Percentiles rank a stretch among this genome's conserved stretches.
Conservation (phyloP, 2,888 invertebrate genomes). For the Acanthosepion esculentum region DNA sequence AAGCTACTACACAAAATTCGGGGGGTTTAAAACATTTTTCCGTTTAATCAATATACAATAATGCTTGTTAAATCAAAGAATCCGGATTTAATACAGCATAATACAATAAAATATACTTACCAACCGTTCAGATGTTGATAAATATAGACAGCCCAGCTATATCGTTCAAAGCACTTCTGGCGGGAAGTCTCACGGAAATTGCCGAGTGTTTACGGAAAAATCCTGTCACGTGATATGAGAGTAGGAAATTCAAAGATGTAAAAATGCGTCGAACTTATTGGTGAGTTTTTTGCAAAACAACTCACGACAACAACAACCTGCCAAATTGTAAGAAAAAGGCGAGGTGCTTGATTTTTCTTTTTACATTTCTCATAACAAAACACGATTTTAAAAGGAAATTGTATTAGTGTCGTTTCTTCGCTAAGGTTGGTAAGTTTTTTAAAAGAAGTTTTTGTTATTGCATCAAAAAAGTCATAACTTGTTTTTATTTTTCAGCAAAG, state of each 20-base stretch:
- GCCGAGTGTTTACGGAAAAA: neutral
- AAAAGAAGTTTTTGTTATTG: too few species aligned
- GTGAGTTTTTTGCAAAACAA: neutral
- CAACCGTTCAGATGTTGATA: neutral
- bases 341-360: neutral
- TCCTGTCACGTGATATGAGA: neutral
- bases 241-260: neutral
- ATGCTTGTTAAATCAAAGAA: neutral
- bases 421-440: too few species aligned
- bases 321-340: neutral
- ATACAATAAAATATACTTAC: neutral
- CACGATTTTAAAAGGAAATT: neutral
- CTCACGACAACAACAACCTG: neutral
- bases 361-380: neutral
- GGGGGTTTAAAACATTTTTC: neutral
- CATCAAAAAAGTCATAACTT: too few species aligned
- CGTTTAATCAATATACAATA: neutral
- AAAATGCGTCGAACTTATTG: neutral
- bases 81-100: neutral
- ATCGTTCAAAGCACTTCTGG: constrained; percentile 42
- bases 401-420: neutral
- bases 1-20: neutral
- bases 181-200: constrained; percentile 40
- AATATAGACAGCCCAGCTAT: constrained; percentile 34
- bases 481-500: too few species aligned